A percentile compares a stretch with the other conserved stretches of the same genome.
Evolutionary conservation across 2,113 vertebrate genomes (phyloP).

Genomic region (Larimichthys crocea): DNA sequence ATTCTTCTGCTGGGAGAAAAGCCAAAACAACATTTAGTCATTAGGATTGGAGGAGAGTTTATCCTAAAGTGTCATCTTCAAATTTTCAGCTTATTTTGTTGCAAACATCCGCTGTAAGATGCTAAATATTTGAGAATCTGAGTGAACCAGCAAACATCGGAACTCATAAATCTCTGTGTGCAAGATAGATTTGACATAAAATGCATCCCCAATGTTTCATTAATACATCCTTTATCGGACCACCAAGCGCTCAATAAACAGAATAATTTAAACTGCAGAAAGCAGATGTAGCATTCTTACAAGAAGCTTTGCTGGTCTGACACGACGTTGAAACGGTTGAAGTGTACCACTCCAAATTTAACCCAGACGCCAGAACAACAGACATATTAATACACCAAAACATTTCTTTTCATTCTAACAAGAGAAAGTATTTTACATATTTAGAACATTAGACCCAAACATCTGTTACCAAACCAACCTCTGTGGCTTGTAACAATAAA

Average conservation of each 20-base stretch:
- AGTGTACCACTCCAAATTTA: too few species aligned
- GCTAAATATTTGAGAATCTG: background rate
- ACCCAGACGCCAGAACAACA: too few species aligned
- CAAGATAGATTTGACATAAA: background rate
- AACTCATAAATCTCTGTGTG: background rate
- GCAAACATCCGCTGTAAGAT: background rate
- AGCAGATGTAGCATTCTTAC: too few species aligned
- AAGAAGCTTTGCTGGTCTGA: too few species aligned
- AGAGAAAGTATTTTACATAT: too few species aligned
- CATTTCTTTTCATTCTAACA: too few species aligned
- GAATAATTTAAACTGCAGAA: background rate
- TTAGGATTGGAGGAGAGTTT: too few species aligned
- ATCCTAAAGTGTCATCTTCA: background rate
- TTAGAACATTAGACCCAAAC: too few species aligned
- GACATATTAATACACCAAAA: too few species aligned
- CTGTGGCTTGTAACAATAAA: too few species aligned
- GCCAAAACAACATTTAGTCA: background rate
- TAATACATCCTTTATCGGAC: accelerated
- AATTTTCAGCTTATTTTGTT: background rate
- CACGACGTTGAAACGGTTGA: too few species aligned
- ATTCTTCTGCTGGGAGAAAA: constrained; percentile 5
- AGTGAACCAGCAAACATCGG: background rate
- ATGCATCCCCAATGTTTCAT: background rate
- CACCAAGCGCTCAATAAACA: background rate
- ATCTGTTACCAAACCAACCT: too few species aligned